Conservation (phyloP, 1,140 invertebrate genomes). For the Heliconius hermathena region DNA sequence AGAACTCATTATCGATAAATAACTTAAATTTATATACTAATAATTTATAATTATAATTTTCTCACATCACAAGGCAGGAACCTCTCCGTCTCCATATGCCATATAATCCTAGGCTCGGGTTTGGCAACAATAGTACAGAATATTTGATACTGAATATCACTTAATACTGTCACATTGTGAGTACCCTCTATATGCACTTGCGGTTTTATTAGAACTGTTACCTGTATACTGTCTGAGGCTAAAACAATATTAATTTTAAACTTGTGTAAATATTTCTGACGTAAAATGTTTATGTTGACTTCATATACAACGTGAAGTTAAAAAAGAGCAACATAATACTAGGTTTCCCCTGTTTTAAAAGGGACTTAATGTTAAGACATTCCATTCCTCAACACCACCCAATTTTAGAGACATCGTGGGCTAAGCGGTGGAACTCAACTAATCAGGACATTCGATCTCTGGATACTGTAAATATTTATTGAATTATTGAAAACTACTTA, state of each 20-base stretch:
- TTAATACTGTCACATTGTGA: slow-evolving; percentile 57
- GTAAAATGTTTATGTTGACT: too few relatives aligned
- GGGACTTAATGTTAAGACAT: too few relatives aligned
- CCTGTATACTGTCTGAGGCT: slow-evolving; percentile 54
- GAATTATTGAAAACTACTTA: too few relatives aligned
- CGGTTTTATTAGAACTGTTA: slow-evolving; percentile 59
- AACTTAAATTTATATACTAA: neutral
- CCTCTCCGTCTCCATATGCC: slow-evolving; percentile 58
- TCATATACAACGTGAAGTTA: too few relatives aligned
- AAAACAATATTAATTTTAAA: neutral
- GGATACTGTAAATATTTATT: too few relatives aligned
- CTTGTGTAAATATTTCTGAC: neutral
- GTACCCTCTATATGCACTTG: slow-evolving; percentile 52
- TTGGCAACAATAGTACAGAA: slow-evolving; percentile 53
- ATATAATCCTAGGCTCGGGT: slow-evolving; percentile 56
- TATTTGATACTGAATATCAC: slow-evolving; percentile 47
- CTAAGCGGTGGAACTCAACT: too few relatives aligned
- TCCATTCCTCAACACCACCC: too few relatives aligned
- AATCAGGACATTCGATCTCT: too few relatives aligned
- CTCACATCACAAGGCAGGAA: slow-evolving; percentile 58
- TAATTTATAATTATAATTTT: neutral
- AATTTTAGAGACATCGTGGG: too few relatives aligned
- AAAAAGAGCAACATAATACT: too few relatives aligned
- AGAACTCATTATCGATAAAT: too few relatives aligned
- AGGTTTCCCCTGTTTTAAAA: too few relatives aligned